Evolutionary conservation across 2,797 vertebrate species (phyloP), one percentile per base, ranked within the genome.

Genomic region (Todus mexicanus): DNA sequence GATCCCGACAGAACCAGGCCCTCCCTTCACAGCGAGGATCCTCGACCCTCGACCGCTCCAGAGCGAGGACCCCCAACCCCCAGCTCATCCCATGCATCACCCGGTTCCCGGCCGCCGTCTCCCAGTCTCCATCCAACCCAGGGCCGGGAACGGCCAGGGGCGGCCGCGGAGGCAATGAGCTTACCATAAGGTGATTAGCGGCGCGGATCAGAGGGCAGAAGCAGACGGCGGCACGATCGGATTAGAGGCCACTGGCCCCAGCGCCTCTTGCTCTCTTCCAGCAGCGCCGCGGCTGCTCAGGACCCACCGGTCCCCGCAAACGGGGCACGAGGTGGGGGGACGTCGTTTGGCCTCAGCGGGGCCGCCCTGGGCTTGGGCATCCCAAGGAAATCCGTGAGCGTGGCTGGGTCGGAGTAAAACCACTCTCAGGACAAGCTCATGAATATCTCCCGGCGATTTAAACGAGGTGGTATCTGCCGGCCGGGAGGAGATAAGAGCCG

Each of bases 71-170:
- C 11, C 48, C 15, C 3, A 15, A 4, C 20, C 40, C 66, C 72
- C n/a, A 35, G 1, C 78, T 40, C 78, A 33, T 10, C 53, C 53
- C 14, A 1, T 1, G 3, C 59, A 10, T 18, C 53, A 1, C 40
- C n/a, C 72, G 3, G 15, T 2, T 47, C 47, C 65, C 65, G 19
- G 35, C 18, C 35, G 4, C 1, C 2, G 18, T 31, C 16, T 23
- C 18, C 38, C 29, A 9, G 10, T 23, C 1, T 0, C 31, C 8
- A 3, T 25, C 71, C 43, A 17, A 5, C 8, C 23, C 5, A 0
- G 35, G 12, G 26, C 10, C 2, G 5, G 66, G 37, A 22, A 27
- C 0, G 54, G 68, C 50, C 50, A 25, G 26, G 42, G 25, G 66
- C 40, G 1, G 7, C 20, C 1, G 3, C 4, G 6, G 59, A 65